phyloP scores from a whole-genome alignment of 1,140 invertebrate species.

The Ostrea edulis region DNA sequence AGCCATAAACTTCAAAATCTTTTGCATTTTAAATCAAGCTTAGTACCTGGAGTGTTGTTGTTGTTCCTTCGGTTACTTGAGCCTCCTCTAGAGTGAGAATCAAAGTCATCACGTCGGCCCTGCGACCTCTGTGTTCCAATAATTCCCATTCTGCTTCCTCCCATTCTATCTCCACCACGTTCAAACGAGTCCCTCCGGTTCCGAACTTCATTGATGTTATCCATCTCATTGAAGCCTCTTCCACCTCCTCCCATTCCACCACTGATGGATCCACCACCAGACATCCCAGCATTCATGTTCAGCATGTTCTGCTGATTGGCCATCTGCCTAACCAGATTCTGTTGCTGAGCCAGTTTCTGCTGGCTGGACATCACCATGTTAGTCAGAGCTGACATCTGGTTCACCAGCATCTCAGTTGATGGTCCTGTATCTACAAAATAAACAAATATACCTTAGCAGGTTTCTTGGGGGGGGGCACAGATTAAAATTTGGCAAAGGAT shows the following conservation, averaged over 20 bases:
- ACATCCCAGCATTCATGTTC: conserved; percentile 10
- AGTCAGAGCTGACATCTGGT: conserved; percentile 30
- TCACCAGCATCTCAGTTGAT: conserved; percentile 32
- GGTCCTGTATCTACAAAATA: conserved; percentile 23
- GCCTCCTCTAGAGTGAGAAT: not conserved
- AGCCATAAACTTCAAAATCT: not conserved
- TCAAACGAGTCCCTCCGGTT: conserved; percentile 8
- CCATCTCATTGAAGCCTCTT: conserved; percentile 9
- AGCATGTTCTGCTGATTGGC: conserved; percentile 28
- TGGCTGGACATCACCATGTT: conserved; percentile 41
- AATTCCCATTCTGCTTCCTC: not conserved
- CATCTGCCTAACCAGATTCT: conserved; percentile 36
- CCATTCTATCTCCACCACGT: conserved; percentile 2
- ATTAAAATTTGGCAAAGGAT: no score
- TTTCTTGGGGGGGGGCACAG: no score
- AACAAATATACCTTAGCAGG: no score
- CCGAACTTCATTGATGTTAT: not conserved
- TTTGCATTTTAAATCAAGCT: not conserved
- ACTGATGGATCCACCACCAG: not conserved
- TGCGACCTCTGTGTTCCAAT: not conserved
- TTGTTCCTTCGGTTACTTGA: conserved; percentile 20
- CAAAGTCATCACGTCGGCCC: not conserved
- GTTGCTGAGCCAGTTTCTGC: conserved; percentile 36
- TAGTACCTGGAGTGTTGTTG: conserved; percentile 6
- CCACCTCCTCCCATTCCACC: conserved; percentile 37